These are phyloP conservation scores for Chiloscyllium plagiosum DNA, from an alignment of 2,113 vertebrate species.

Conservation along the genomic window DNA sequence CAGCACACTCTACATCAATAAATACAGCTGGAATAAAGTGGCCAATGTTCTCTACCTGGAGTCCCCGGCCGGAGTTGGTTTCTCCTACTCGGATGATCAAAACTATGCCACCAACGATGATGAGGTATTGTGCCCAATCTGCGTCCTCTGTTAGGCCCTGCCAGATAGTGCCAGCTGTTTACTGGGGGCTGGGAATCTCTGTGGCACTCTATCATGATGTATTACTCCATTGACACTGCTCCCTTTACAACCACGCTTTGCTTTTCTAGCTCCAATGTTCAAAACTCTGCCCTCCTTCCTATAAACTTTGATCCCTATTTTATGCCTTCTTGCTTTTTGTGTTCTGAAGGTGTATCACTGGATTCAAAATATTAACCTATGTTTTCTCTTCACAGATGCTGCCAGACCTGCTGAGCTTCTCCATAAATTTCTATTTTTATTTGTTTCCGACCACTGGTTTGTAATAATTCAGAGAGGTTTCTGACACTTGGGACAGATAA, in stretches of 20 bases:
- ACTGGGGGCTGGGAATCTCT: neutral
- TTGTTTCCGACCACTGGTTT: neutral
- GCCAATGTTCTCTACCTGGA: constrained; percentile 64
- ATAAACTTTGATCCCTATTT: neutral
- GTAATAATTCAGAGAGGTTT: neutral
- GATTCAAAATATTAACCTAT: no score
- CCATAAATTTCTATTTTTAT: no score
- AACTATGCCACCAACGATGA: constrained; percentile 57
- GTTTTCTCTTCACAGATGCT: no score
- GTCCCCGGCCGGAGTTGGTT: constrained; percentile 67
- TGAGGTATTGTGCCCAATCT: constrained; percentile 45
- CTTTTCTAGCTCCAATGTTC: neutral
- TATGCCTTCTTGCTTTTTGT: neutral
- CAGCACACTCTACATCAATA: constrained; percentile 56
- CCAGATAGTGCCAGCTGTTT: neutral
- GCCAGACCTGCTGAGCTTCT: no score
- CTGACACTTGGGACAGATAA: neutral
- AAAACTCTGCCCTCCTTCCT: neutral
- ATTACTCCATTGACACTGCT: neutral
- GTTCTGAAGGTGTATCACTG: no score
- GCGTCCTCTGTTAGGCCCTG: neutral
- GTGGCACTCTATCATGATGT: neutral
- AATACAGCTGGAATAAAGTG: constrained; percentile 63
- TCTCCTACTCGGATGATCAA: constrained; percentile 57
- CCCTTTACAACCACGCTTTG: neutral